These are phyloP conservation scores for Diorhabda sublineata DNA, from an alignment of 1,140 invertebrate species.

Conservation along the genomic window DNA sequence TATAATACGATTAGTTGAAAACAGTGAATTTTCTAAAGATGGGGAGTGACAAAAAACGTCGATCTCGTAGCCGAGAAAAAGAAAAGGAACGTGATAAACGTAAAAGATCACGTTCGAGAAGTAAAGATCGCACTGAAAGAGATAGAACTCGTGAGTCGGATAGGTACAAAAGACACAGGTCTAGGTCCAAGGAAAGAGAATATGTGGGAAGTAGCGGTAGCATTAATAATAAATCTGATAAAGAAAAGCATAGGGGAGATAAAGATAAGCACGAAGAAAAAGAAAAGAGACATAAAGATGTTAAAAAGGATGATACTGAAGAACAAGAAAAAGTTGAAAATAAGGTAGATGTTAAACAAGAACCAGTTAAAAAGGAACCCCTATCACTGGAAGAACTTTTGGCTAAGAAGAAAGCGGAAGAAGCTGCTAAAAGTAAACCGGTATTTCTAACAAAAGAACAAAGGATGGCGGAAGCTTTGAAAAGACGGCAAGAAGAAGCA, in stretches of 20 bases:
- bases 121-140: slow-evolving; percentile 38
- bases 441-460: slow-evolving; percentile 97
- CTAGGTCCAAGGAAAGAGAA: slow-evolving; percentile 43
- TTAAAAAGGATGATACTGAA: slow-evolving; percentile 39
- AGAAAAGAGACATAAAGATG: slow-evolving; percentile 41
- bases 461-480: slow-evolving; percentile 81
- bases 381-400: slow-evolving; percentile 93
- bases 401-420: slow-evolving; percentile 94
- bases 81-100: slow-evolving; percentile 42
- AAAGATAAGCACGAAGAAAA: slow-evolving; percentile 39
- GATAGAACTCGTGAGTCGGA: slow-evolving; percentile 43
- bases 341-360: slow-evolving; percentile 42
- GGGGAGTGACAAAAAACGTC: slow-evolving; percentile 53
- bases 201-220: slow-evolving; percentile 48
- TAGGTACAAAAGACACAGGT: slow-evolving; percentile 43
- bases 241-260: slow-evolving; percentile 40
- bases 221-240: slow-evolving; percentile 46
- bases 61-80: slow-evolving; percentile 52
- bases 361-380: slow-evolving; percentile 73
- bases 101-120: slow-evolving; percentile 41
- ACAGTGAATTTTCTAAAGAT: slow-evolving; percentile 31
- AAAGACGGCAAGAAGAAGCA: slow-evolving; percentile 83
- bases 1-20: no score
- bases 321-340: slow-evolving; percentile 46
- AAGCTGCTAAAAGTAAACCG: slow-evolving; percentile 87